These are phyloP conservation scores for Rhynchotus rufescens DNA, from an alignment of 2,797 vertebrate species.

Conservation along the genomic window DNA sequence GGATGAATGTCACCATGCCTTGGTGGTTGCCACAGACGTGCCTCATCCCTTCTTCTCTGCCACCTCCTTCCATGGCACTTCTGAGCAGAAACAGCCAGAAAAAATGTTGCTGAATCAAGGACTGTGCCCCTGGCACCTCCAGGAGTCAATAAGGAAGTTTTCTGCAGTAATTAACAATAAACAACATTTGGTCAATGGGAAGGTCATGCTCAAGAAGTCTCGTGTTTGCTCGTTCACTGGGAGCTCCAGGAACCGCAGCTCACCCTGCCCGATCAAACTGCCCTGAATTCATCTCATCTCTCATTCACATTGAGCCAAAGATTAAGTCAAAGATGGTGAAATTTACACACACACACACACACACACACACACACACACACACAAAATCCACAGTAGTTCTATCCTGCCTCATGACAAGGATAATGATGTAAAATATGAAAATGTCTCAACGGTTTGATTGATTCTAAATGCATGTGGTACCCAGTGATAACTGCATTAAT, in stretches of 20 bases:
- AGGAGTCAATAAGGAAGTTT: neutral
- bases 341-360: too few species aligned
- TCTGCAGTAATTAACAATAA: neutral
- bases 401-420: neutral
- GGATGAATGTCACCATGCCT: neutral
- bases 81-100: neutral
- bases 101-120: neutral
- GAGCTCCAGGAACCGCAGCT: neutral
- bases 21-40: neutral
- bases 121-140: neutral
- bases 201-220: neutral
- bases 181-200: neutral
- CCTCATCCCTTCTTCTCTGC: neutral
- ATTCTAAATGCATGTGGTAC: neutral
- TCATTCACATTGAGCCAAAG: neutral
- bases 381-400: neutral
- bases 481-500: neutral
- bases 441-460: neutral
- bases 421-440: neutral
- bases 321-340: neutral
- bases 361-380: rapidly evolving
- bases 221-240: neutral
- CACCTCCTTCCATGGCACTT: rapidly evolving
- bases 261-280: neutral
- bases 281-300: too few species aligned